phyloP scores from a whole-genome alignment of 2,888 invertebrate genomes.

The Brassicogethes aeneus region DNA sequence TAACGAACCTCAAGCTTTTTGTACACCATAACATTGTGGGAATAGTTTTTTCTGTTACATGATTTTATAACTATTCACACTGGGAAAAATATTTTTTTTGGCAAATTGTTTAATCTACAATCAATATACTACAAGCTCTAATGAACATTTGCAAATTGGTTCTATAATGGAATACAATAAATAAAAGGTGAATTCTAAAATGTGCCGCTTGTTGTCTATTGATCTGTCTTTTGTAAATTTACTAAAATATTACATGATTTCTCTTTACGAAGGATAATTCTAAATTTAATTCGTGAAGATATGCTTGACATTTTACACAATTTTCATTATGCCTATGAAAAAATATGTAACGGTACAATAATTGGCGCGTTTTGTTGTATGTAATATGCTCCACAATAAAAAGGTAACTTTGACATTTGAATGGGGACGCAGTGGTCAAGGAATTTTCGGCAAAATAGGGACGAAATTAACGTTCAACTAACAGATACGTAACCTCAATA shows the following conservation, averaged over 20 bases:
- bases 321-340: not conserved
- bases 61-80: not conserved
- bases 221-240: constrained; percentile 3
- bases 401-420: no score
- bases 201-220: constrained; percentile 13
- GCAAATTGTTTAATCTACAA: constrained; percentile 7
- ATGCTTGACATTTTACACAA: not conserved
- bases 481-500: not conserved
- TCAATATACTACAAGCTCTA: constrained; percentile 16
- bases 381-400: no score
- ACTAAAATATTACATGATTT: not conserved
- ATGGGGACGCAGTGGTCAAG: no score
- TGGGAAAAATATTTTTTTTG: constrained; percentile 6
- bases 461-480: no score
- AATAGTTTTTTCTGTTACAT: not conserved
- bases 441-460: no score
- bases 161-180: not conserved
- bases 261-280: not conserved
- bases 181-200: not conserved
- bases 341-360: not conserved
- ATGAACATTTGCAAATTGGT: not conserved
- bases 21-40: constrained; percentile 12
- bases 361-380: not conserved
- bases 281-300: not conserved
- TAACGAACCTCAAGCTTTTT: constrained; percentile 16